A percentile compares a stretch with the other conserved stretches of the same genome.
These are phyloP conservation scores for Acanthosepion lycidas DNA, from an alignment of 2,888 invertebrate species.

Conservation along the genomic window DNA sequence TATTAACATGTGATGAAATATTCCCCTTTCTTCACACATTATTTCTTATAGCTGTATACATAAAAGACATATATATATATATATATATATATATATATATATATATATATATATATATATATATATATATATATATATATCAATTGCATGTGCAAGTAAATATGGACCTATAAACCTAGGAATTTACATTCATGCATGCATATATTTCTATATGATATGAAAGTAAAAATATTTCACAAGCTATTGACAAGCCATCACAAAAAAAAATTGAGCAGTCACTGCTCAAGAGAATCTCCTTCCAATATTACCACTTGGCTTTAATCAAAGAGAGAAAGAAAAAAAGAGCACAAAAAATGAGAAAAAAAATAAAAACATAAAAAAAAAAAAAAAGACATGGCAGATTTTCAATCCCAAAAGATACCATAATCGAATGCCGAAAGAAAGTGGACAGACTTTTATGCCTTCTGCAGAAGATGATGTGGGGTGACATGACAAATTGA, in stretches of 20 bases:
- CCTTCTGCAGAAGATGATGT: constrained; percentile 8
- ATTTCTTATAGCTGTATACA: too few relatives aligned
- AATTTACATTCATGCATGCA: too few relatives aligned
- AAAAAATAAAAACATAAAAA: neutral
- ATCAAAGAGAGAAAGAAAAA: neutral
- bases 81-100: too few relatives aligned
- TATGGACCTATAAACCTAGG: too few relatives aligned
- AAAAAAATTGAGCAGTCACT: neutral
- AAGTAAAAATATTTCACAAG: neutral
- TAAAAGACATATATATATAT: too few relatives aligned
- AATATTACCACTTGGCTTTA: constrained; percentile 9
- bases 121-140: too few relatives aligned
- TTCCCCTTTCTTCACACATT: too few relatives aligned
- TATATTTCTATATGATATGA: neutral
- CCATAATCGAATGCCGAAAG: neutral
- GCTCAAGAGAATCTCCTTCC: neutral
- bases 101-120: too few relatives aligned
- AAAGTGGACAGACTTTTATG: constrained; percentile 33
- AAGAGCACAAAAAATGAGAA: neutral
- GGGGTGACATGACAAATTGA: constrained; percentile 11
- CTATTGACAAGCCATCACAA: neutral
- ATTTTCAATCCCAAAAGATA: neutral
- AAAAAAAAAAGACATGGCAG: neutral
- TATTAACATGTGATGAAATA: too few relatives aligned
- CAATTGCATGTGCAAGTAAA: too few relatives aligned